A percentile compares a stretch with the other conserved stretches of the same genome.
Evolutionary conservation across 2,113 vertebrate species (phyloP).

Genomic region (Burhinus bistriatus): DNA sequence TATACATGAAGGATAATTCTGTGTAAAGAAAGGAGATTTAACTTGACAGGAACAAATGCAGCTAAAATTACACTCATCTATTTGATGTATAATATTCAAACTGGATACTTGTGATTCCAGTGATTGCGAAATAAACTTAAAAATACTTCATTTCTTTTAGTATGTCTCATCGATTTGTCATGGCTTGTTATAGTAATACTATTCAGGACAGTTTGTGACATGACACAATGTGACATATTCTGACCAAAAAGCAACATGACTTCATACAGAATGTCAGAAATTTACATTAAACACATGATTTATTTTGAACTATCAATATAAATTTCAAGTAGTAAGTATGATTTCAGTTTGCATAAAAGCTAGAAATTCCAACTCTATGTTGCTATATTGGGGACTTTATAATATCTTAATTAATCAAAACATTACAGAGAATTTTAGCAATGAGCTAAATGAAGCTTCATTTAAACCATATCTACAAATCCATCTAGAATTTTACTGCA

Average conservation of each 20-base stretch:
- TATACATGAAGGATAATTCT: neutral
- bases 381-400: neutral
- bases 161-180: slow-evolving; percentile 44
- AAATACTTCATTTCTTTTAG: slow-evolving; percentile 16
- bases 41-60: neutral
- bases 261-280: slow-evolving; percentile 33
- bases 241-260: neutral
- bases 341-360: neutral
- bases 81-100: neutral
- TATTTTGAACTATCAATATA: slow-evolving; percentile 6
- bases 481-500: neutral
- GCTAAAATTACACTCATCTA: neutral
- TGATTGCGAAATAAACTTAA: slow-evolving; percentile 18
- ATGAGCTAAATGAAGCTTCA: neutral
- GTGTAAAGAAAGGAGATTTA: neutral
- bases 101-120: neutral
- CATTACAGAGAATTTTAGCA: neutral
- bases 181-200: neutral
- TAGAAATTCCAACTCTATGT: neutral
- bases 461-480: neutral
- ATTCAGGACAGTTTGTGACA: neutral
- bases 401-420: neutral
- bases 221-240: slow-evolving; percentile 3
- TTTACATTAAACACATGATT: slow-evolving; percentile 3
- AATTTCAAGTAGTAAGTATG: neutral